phyloP scores from a whole-genome alignment of 2,797 vertebrate genomes.

The Paedocypris micromegethes region DNA sequence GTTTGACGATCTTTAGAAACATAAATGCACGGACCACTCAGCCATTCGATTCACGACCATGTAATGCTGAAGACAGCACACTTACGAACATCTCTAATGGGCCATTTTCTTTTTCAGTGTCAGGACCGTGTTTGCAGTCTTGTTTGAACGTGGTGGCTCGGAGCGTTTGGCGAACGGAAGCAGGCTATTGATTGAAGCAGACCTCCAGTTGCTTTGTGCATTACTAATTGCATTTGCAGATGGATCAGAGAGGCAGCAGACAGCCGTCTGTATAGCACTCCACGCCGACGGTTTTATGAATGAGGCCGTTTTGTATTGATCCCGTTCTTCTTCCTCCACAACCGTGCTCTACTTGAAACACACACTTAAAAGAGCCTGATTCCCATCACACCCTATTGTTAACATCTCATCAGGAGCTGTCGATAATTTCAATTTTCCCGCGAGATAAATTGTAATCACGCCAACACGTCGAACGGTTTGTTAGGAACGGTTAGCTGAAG shows the following conservation, averaged over 20 bases:
- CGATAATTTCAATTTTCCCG: conserved; percentile 32
- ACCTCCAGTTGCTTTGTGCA: conserved; percentile 35
- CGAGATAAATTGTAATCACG: conserved; percentile 21
- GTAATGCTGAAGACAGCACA: conserved; percentile 34
- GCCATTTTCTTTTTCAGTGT: conserved; percentile 2
- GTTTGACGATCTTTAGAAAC: conserved; percentile 28
- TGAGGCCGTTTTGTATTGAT: conserved; percentile 11
- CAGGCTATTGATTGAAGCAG: conserved; percentile 36
- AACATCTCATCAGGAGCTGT: conserved; percentile 29
- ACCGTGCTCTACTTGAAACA: conserved; percentile 26
- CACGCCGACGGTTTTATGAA: conserved; percentile 38
- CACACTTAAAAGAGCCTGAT: conserved; percentile 13
- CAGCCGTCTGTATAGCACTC: conserved; percentile 30
- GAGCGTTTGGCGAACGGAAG: conserved; percentile 31
- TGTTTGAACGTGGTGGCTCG: conserved; percentile 16
- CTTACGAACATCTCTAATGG: conserved; percentile 7
- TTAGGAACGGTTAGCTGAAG: conserved; percentile 3
- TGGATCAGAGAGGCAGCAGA: conserved; percentile 33
- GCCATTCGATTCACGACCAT: conserved; percentile 28
- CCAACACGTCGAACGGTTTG: conserved; percentile 7
- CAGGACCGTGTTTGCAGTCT: conserved; percentile 1
- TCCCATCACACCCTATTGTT: conserved; percentile 24
- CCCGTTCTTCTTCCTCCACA: conserved; percentile 25
- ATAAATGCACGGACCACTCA: conserved; percentile 24
- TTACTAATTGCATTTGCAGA: conserved; percentile 43